Evolutionary conservation across 1,140 invertebrate genomes (phyloP), one percentile per base, ranked within the genome.

Genomic region (Thaumetopoea pityocampa): DNA sequence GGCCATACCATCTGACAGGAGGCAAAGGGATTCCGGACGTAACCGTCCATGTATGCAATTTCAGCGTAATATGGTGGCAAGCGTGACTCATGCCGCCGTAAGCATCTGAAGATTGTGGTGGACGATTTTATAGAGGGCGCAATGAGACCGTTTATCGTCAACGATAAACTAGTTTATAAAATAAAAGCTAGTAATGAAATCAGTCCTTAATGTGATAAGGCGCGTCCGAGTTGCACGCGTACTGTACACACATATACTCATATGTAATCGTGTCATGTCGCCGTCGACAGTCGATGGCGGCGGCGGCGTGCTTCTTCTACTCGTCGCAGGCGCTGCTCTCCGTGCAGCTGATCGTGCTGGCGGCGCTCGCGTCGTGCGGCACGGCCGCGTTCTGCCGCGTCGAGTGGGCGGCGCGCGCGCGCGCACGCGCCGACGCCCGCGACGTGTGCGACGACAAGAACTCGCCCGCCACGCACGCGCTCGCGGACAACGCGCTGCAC

Each of bases 261-360:
- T n/a, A 17, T 15, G 11, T 4, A 8, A 7, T 9, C 3, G n/a
- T 30, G 9, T 28, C 24, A 24, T 27, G 7, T 26, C 18, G 20
- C 1, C 34, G 4, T 42, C 12, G 15, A 4, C 87, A 99, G 90
- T 98, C 96, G 0, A 85, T 98, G 11, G 93, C 95, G 5, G 94
- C 96, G 2, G 96, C 96, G 0, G 83, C 90, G 3, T 94, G 92
- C 34, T 98, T 99, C 86, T 93, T 93, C 72, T 98, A 98, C 85
- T 94, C 95, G 34, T 90, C 89, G 3, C 73, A 88, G 15, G 69
- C 96, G 1, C 87, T 90, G 0, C 86, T 99, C 1, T 89, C 94
- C 24, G 89, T 91, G 24, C 97, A 98, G 71, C 76, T 99, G 3
- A 82, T 87, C 0, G 93, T 98, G 17, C 76, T 98, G 4, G 87